Evolutionary conservation across 53 echinoderm and acorn worm species (phyloP).

Genomic region (Holothuria leucospilota): DNA sequence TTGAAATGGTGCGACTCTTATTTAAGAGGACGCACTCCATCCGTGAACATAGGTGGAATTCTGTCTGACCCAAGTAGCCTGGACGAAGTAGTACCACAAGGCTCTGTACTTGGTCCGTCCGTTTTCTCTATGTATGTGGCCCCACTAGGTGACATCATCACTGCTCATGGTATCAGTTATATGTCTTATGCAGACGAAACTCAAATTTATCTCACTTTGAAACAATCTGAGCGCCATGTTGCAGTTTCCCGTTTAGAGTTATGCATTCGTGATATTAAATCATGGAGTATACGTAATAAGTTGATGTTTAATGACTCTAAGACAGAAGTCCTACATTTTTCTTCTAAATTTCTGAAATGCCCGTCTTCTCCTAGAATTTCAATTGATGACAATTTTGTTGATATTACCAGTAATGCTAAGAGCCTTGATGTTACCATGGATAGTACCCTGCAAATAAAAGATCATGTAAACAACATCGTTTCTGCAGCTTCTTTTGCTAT

Average conservation of each 20-base stretch:
- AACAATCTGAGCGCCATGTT: not conserved
- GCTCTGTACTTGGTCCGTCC: too few relatives aligned
- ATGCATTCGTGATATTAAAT: not conserved
- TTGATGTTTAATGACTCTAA: not conserved
- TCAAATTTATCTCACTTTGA: not conserved
- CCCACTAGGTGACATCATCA: not conserved
- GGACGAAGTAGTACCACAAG: not conserved
- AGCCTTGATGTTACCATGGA: slow-evolving; percentile 4
- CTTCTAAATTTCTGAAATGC: too few relatives aligned
- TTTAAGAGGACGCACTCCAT: not conserved
- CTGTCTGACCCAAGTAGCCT: not conserved
- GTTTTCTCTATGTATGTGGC: too few relatives aligned
- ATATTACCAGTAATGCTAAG: not conserved
- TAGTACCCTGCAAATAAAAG: not conserved
- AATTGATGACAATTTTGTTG: not conserved
- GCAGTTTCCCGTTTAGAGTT: not conserved
- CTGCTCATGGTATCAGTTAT: too few relatives aligned
- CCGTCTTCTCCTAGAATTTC: too few relatives aligned
- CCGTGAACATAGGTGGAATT: not conserved
- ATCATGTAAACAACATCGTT: not conserved
- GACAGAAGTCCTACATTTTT: too few relatives aligned
- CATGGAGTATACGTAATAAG: too few relatives aligned
- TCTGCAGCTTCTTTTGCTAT: not conserved
- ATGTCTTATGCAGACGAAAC: too few relatives aligned
- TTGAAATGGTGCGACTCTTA: not conserved